Evolutionary conservation across 2,113 vertebrate species (phyloP), one percentile per base, ranked within the genome.

Genomic region (Corydoras sp.): DNA sequence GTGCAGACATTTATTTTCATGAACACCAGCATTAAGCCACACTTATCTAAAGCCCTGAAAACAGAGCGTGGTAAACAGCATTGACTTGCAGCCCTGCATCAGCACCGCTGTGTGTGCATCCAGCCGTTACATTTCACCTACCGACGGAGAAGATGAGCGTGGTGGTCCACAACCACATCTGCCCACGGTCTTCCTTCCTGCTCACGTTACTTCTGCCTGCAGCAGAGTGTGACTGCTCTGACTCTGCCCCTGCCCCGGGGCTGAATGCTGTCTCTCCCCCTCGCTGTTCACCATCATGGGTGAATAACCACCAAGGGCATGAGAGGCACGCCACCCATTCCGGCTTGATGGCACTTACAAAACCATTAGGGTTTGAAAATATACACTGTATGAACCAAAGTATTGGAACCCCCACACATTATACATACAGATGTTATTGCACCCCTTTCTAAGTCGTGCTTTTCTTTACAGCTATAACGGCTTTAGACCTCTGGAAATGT

Each of bases 121-220:
- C 4, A 14, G 29, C 24, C 9, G 50, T 18, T 4, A 62, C 60
- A 35, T 8, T 43, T 43, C 10, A 18, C 10, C 48, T 11, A 13
- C 35, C 61, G 50, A 75, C 66, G 63, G 69, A 32, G n/a, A 72
- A 68, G 72, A 71, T 56, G 31, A 56, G 30, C 10, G 13, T 55
- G 59, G 13, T 59, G 56, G 70, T 76, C 68, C 68, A 75, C 53
- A n/a, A 68, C 64, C 51, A 13, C 71, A 66, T 71, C 59, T 50
- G 11, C 24, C 43, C 35, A 43, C 35, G 35, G 7, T 43, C 35
- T 43, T 43, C 35, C 50, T 63, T 10, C 18, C 29, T 58, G 62
- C 62, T 51, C n/a, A 30, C n/a, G 15, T 53, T 53, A 68, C 68
- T 76, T 62, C 64, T 68, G 56, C 24, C 65, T 14, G n/a, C 65